Evolutionary conservation across 2,888 invertebrate species (phyloP), one percentile per base, ranked within the genome.

Genomic region (Syrphus vitripennis): DNA sequence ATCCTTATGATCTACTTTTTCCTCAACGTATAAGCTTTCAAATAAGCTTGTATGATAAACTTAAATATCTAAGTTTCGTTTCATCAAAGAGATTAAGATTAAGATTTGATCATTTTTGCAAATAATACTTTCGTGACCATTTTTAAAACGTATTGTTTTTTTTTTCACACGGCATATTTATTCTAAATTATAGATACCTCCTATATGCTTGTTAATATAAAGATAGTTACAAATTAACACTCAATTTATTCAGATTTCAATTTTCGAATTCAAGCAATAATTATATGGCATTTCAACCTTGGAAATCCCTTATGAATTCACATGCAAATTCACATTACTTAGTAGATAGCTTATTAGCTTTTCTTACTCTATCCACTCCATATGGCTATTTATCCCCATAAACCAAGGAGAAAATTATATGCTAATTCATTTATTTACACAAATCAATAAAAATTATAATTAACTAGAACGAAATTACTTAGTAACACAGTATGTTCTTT

Each of bases 291-390:
- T n/a, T n/a, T 14, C 14, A 45, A 45, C 65, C 65, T 65, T 65
- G 65, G 31, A 65, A 45, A 65, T 65, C 45, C 65, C 65, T 65
- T 65, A 65, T 45, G 45, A 29, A 63, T 45, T 42, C 29, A 65
- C 45, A 65, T 65, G 65, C 45, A 65, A 65, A 65, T 45, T n/a
- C 1, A 19, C 6, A 45, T 65, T 14, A 10, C 19, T 37, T 37
- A 34, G 0, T 34, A 59, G 34, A 57, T 31, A 63, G 61, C 26
- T 10, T 40, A 34, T 21, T 59, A 24, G 19, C 19, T 19, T 65
- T 65, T 65, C 65, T 29, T 14, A 45, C 31, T 65, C 14, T 45
- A 19, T 2, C n/a, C n/a, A n/a, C 31, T 45, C 16, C 26, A 57
- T 57, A 6, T 57, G 14, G 19, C 9, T 57, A 19, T 57, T 59